phyloP scores from a whole-genome alignment of 2,888 invertebrate species.

The Maniola hyperantus region DNA sequence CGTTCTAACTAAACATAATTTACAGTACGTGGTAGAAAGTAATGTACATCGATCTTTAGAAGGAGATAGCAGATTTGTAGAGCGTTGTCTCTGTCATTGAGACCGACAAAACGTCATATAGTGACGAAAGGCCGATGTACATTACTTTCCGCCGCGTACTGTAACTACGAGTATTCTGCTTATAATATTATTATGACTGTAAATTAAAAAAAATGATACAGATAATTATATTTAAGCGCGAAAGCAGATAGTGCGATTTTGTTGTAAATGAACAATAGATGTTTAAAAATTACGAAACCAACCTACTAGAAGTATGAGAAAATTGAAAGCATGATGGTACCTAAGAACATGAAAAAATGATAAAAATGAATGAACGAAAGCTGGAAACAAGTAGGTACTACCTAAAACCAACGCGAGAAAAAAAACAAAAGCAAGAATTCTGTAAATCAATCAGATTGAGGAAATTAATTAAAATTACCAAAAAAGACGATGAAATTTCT shows the following conservation, averaged over 20 bases:
- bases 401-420: neutral
- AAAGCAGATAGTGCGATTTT: neutral
- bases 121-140: no score
- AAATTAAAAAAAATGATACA: neutral
- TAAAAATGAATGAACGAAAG: neutral
- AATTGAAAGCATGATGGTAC: constrained; percentile 1
- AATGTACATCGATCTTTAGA: no score
- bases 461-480: constrained; percentile 3
- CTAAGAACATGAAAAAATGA: neutral
- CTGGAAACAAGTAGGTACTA: constrained; percentile 4
- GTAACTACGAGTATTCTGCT: no score
- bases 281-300: neutral
- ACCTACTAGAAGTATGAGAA: neutral
- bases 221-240: neutral
- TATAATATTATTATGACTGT: neutral
- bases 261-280: neutral
- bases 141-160: no score
- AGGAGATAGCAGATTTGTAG: no score
- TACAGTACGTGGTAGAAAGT: no score
- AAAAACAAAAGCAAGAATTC: neutral
- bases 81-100: no score
- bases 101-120: no score
- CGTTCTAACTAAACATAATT: no score
- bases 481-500: constrained; percentile 10
- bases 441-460: neutral